Evolutionary conservation across 35 echinoderm and acorn worm genomes (phyloP).

Genomic region (Ophioderma brevispina): DNA sequence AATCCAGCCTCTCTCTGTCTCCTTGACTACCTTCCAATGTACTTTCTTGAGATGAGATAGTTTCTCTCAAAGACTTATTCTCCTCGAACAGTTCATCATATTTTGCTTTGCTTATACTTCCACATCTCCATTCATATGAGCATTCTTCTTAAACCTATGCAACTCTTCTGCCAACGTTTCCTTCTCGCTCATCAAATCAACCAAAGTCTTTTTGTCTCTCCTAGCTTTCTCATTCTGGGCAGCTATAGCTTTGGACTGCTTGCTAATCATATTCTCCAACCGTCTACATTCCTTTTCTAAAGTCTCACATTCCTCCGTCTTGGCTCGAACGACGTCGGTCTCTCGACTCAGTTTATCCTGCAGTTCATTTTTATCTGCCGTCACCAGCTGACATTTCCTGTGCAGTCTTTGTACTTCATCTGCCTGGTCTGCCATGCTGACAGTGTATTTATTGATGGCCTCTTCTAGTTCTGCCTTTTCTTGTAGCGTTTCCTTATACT

Average conservation of each 20-base stretch:
- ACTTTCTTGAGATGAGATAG: conserved; percentile 30
- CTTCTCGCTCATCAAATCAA: conserved; percentile 53
- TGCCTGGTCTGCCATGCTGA: conserved; percentile 29
- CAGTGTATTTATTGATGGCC: conserved; percentile 44
- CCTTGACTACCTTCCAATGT: conserved; percentile 17
- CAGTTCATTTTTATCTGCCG: conserved; percentile 13
- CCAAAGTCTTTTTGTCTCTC: conserved; percentile 70
- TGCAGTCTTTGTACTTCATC: conserved; percentile 33
- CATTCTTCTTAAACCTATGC: neutral
- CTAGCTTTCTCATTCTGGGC: conserved; percentile 65
- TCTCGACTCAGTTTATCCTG: conserved; percentile 29
- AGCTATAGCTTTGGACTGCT: conserved; percentile 88
- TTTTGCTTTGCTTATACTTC: neutral
- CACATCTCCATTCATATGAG: neutral
- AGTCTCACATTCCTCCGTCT: conserved; percentile 38
- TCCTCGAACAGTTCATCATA: conserved; percentile 28
- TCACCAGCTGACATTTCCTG: neutral
- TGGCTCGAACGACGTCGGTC: neutral
- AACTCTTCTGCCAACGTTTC: conserved; percentile 40
- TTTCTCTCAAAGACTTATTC: conserved; percentile 39
- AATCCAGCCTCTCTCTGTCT: conserved; percentile 51
- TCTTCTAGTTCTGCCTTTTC: conserved; percentile 61
- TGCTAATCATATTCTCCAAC: conserved; percentile 54
- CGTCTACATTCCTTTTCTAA: conserved; percentile 40
- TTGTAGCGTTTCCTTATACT: conserved; percentile 55